A percentile compares a stretch with the other conserved stretches of the same genome.
phyloP scores from a whole-genome alignment of 2,797 vertebrate genomes.

The Bradypodion ventrale region DNA sequence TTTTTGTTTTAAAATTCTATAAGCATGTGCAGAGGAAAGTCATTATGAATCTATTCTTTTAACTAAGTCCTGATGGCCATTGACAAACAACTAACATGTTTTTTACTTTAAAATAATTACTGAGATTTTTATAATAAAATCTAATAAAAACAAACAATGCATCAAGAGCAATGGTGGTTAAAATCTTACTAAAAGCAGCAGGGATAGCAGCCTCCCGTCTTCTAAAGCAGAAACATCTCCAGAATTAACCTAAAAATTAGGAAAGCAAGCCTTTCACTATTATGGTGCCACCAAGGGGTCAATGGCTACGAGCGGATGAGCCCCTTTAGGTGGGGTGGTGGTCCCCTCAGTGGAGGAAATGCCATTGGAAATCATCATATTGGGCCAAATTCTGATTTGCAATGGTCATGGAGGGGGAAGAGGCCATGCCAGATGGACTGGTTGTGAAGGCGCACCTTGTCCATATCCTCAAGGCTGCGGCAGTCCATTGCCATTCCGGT shows the following conservation, averaged over 20 bases:
- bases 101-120: neutral
- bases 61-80: neutral
- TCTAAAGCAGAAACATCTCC: neutral
- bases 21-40: constrained; percentile 11
- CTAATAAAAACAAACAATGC: neutral
- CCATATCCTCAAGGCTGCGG: too few relatives aligned
- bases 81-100: neutral
- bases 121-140: neutral
- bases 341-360: too few relatives aligned
- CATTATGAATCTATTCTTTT: neutral
- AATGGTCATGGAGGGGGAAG: too few relatives aligned
- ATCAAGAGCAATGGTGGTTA: neutral
- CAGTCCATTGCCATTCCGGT: too few relatives aligned
- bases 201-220: neutral
- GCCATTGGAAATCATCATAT: too few relatives aligned
- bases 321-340: too few relatives aligned
- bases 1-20: neutral
- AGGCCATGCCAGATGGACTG: too few relatives aligned
- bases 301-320: too few relatives aligned
- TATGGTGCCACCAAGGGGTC: too few relatives aligned
- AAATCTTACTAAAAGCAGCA: neutral
- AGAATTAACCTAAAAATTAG: neutral
- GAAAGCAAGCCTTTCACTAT: too few relatives aligned
- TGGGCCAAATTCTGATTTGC: too few relatives aligned
- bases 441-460: too few relatives aligned